Base-by-base conservation (phyloP, 2,797 vertebrate genomes). In the Sebastes minor region DNA sequence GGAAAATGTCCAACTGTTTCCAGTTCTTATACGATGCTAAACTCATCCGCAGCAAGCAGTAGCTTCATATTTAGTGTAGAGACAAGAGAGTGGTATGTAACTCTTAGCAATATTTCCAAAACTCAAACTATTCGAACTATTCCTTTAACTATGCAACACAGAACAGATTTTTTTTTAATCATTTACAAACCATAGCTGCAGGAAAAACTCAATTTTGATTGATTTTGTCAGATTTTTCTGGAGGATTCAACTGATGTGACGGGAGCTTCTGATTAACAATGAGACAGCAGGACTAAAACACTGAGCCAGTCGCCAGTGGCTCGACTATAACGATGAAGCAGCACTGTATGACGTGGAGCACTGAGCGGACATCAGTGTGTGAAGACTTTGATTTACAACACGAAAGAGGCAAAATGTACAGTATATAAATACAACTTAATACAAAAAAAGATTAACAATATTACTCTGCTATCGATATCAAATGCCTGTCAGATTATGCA, bases 381-480 rank as follows among this genome's bases (percentile, higher is more conserved):
- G 67, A 80, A 76, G 80, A 85, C 62, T 88, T 71, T 76, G 57
- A 78, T 78, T 78, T 66, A 76, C 57, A 84, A 76, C 14, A 68
- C 23, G 33, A 81, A 75, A 75, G 78, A 92, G 71, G 71, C 70
- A 64, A 83, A 79, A 88, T 70, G 46, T 64, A 90, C 84, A 92
- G 28, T 27, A 88, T 87, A 93, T 93, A 95, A 94, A 95, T 95
- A 95, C 91, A 88, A 83, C 49, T 83, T 74, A 72, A 88, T 90
- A 92, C 16, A 46, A 71, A 28, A 88, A 86, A 80, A 74, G 82
- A 81, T 78, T 85, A 86, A 86, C 76, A 86, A 87, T 86, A 76
- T 76, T 81, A 88, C 63, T 83, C 74, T 60, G 38, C 83, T 76
- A 72, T 82, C 42, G 25, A 71, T 86, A 87, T 74, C 83, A 81